phyloP scores from a whole-genome alignment of 2,797 vertebrate genomes.

The Otus scops region DNA sequence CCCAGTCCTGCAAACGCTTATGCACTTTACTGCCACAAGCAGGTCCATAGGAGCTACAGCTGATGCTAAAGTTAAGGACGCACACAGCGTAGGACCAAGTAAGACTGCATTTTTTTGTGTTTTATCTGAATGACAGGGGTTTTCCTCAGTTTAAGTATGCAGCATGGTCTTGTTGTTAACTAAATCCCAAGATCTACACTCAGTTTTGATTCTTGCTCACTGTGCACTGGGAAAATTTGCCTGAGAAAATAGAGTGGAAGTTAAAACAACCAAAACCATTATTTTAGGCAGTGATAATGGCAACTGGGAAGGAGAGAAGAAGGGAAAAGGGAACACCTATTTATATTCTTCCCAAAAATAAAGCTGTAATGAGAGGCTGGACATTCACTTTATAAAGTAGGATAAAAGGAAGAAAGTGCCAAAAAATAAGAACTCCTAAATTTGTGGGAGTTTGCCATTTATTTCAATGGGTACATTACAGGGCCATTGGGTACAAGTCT shows the following conservation, averaged over 20 bases:
- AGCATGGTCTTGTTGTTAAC: neutral
- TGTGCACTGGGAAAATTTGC: neutral
- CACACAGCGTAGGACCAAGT: accelerated
- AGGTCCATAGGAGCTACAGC: neutral
- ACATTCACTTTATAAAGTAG: neutral
- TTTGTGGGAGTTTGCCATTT: neutral
- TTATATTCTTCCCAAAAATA: neutral
- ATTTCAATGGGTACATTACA: neutral
- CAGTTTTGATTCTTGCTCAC: neutral
- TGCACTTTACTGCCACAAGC: neutral
- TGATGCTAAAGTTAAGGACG: neutral
- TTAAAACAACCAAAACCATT: neutral
- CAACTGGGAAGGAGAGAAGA: neutral
- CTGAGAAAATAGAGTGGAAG: neutral
- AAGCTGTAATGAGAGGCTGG: neutral
- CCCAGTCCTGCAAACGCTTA: neutral
- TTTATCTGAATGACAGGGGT: neutral
- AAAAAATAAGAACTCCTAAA: neutral
- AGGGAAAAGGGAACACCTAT: neutral
- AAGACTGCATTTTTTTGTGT: neutral
- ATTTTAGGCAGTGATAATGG: neutral
- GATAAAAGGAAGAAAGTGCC: neutral
- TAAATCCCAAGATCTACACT: neutral
- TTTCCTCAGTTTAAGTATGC: neutral
- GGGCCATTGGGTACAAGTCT: neutral